phyloP scores from a whole-genome alignment of 2,113 vertebrate genomes.

The Typhlomys cinereus region DNA sequence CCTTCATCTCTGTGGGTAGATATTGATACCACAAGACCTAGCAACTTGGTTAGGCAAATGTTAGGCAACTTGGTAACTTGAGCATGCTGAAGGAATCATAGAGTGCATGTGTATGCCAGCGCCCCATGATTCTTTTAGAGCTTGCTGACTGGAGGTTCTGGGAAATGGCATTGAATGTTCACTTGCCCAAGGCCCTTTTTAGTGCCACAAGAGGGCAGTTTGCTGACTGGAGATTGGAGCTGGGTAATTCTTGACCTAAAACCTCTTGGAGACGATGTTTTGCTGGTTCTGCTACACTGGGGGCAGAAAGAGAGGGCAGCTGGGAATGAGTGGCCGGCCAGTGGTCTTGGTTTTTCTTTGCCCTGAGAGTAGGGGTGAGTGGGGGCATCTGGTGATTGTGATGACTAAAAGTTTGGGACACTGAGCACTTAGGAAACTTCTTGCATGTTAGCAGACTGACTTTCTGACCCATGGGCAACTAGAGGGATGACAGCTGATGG shows the following conservation, averaged over 20 bases:
- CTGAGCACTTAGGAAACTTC: constrained; percentile 59
- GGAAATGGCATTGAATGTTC: neutral
- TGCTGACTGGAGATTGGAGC: neutral
- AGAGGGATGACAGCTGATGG: neutral
- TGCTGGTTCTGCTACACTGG: neutral
- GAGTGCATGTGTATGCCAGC: neutral
- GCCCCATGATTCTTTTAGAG: neutral
- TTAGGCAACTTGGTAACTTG: constrained; percentile 1
- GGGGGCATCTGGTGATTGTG: neutral
- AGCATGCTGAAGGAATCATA: neutral
- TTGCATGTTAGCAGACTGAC: constrained; percentile 51
- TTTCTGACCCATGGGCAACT: constrained; percentile 63
- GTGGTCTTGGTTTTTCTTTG: neutral
- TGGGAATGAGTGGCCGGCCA: neutral
- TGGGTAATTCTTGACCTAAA: neutral
- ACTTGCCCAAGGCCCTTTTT: neutral
- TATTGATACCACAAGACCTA: neutral
- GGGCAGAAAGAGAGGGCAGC: neutral
- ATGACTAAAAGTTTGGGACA: neutral
- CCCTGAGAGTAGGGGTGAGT: too few relatives aligned
- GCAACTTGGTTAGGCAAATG: too few relatives aligned
- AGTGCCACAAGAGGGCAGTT: neutral
- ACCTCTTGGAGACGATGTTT: neutral
- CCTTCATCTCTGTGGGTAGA: neutral
- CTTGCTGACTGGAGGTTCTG: neutral